Evolutionary conservation across 35 echinoderm and acorn worm species (phyloP), one percentile per base, ranked within the genome.

Genomic region (Heliocidaris tuberculata): DNA sequence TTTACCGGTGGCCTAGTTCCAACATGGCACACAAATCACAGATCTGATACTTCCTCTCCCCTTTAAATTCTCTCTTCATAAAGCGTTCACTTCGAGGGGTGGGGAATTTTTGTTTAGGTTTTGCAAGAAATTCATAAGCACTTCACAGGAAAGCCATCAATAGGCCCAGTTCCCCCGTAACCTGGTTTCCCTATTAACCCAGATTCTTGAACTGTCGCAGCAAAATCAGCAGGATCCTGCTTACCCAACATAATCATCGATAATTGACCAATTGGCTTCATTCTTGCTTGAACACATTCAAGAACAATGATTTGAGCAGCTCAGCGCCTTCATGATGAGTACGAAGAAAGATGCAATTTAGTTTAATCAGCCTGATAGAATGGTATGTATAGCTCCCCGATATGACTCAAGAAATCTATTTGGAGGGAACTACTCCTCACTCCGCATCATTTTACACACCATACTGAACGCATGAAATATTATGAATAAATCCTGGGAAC

Each of bases 11-110:
- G 91, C 91, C 91, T 93, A 93, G 48, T 93, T 93, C 50, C 16
- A 93, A 93, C 91, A 5, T 54, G 91, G 91, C 91, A 35, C 30
- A 48, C 42, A 93, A 93, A 93, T 56, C 90, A 48, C 48, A 93
- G 91, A 93, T 93, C 31, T 49, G 91, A 93, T 93, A 59, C 50
- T 93, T 93, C 91, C 91, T 32, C 91, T 89, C 87, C 87, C 87
- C 31, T 89, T 89, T 48, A 47, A 47, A 89, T 89, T 89, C 87
- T 15, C 47, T 89, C 87, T 47, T 48, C 35, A 48, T 32, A 89
- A 89, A 93, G 31, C 11, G 31, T 93, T 30, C 31, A 48, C 91
- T 52, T 21, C 15, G 50, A 48, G 31, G 47, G 50, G 50, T 17
- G 91, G 91, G 29, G 48, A 31, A 59, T 93, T 30, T 48, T 48